Evolutionary conservation across 2,797 vertebrate species (phyloP), one percentile per base, ranked within the genome.

Genomic region (Schizopygopsis malacanthus): DNA sequence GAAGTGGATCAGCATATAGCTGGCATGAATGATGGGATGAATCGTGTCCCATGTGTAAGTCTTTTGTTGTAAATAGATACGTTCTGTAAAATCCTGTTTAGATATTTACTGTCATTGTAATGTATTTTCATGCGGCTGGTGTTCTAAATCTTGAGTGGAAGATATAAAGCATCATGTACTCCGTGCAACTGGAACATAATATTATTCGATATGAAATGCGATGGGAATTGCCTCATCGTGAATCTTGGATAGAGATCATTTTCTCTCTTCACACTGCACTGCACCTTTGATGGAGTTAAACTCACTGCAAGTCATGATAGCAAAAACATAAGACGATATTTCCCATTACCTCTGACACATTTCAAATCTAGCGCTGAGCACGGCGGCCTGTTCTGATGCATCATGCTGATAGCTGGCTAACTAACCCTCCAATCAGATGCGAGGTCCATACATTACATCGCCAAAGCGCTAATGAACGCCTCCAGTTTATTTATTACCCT

Each of bases 401-500:
- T 92, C 91, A 93, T 84, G 87, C 91, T 80, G 86, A 90, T 87
- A 86, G 85, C 90, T 88, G 91, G 90, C 92, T 91, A 91, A 92
- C 91, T 90, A 93, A 89, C 92, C 92, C 89, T 90, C 89, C 91
- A 90, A 90, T 94, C 92, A 90, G 85, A 89, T 81, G 88, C 90
- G 90, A 91, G 90, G 91, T 92, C 90, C 90, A 92, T 93, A 93
- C 92, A 92, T 94, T 94, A 95, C 92, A 88, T 87, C 91, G 87
- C 22, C 87, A 92, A 92, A 89, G 92, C 91, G 83, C 87, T 94
- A 94, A 95, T 94, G 93, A 94, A 93, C 92, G 92, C 91, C 92
- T 90, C n/a, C 73, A 87, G 92, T 92, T 94, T 93, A 95, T 93
- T 94, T 93, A 94, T 93, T 92, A 92, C 92, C 91, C 92, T 84